Evolutionary conservation across 2,797 vertebrate genomes (phyloP).

Genomic region (Gobio occitaniae): DNA sequence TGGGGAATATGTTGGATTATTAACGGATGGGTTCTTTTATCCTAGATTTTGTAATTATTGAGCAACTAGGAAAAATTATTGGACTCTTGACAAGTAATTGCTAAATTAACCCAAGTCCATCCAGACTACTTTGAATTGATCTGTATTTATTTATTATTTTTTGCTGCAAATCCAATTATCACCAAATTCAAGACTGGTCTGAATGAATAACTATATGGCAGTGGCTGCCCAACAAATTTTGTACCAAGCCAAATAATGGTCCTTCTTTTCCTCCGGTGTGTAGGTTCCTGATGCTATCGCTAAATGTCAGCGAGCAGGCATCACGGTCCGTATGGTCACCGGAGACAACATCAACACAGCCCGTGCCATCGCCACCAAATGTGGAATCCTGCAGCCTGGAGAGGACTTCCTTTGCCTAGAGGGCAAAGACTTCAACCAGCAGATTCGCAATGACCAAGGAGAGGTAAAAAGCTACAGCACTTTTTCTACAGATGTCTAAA

Average conservation of each 20-base stretch:
- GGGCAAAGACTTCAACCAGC: conserved; percentile 95
- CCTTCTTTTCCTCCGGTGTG: background rate
- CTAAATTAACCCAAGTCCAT: background rate
- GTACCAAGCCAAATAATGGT: background rate
- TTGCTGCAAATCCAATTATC: background rate
- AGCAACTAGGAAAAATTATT: background rate
- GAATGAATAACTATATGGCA: background rate
- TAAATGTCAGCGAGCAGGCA: conserved; percentile 93
- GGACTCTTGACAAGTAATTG: background rate
- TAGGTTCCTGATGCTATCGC: conserved; percentile 92
- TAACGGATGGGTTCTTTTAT: background rate
- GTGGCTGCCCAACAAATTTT: conserved; percentile 7
- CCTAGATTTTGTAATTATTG: background rate
- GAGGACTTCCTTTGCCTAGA: conserved; percentile 95
- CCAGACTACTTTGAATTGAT: background rate
- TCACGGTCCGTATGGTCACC: conserved; percentile 97
- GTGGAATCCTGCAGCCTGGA: conserved; percentile 89
- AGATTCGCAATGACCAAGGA: conserved; percentile 95
- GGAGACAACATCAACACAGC: conserved; percentile 99
- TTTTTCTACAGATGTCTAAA: background rate
- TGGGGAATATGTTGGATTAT: background rate
- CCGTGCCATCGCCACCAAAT: conserved; percentile 95
- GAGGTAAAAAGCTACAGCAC: conserved; percentile 80
- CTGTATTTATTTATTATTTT: background rate
- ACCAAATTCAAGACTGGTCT: background rate